Evolutionary conservation across 1,140 invertebrate species (phyloP), one percentile per base, ranked within the genome.

Genomic region (Camponotus pennsylvanicus): DNA sequence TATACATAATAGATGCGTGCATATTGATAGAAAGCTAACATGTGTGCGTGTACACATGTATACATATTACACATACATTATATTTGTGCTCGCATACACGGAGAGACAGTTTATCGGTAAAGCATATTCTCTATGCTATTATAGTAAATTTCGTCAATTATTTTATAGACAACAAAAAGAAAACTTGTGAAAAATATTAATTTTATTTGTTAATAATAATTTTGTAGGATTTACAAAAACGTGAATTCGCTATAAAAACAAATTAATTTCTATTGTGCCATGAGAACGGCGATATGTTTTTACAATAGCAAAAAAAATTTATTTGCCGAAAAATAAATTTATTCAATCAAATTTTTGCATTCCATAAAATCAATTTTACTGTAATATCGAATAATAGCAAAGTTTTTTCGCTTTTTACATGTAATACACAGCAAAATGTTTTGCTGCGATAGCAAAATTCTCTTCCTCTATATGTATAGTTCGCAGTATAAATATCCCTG

Each of bases 401-500:
- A 49, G 45, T 15, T 52, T 52, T 52, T 15, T 52, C 15, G 15
- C 27, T 2, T 59, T 59, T 21, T 32, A 40, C 13, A 61, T 59
- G 8, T 27, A 61, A 75, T 57, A 42, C 11, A 2, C 6, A 75
- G 7, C 59, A 21, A 21, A 61, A 21, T 21, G 27, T 59, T 61
- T 40, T 61, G n/a, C 37, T 61, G n/a, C 52, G 71, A 27, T 37
- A 61, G 37, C 34, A 42, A 61, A 40, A 57, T 75, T 61, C 7
- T 59, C 59, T 42, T 75, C 55, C 34, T 27, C 34, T 27, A 27
- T 27, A 27, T 27, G 34, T 27, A 2, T 27, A 59, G 3, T 11
- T 75, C 27, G 13, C 37, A 61, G 61, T 52, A 52, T 52, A 79
- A 79, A 67, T 79, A 52, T 40, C 42, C 40, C 15, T 69, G 42